A percentile compares a stretch with the other conserved stretches of the same genome.
These are phyloP conservation scores for Drosophila mimetica DNA, from an alignment of 2,888 invertebrate species.

Conservation along the genomic window DNA sequence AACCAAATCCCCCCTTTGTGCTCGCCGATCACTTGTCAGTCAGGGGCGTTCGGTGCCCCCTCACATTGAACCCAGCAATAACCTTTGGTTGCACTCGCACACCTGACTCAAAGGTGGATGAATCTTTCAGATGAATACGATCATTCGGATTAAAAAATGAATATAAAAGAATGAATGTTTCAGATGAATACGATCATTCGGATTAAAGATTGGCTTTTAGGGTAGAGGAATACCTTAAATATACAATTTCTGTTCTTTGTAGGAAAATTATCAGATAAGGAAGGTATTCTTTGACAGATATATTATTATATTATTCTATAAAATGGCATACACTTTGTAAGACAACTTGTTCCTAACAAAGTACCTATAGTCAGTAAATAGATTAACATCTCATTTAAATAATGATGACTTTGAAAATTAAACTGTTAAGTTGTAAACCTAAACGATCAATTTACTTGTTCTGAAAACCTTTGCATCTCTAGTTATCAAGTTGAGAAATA, in stretches of 20 bases:
- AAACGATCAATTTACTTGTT: neutral
- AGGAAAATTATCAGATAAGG: no score
- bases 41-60: conserved; percentile 67
- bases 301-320: no score
- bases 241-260: no score
- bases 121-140: neutral
- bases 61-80: conserved; percentile 63
- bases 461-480: conserved; percentile 1
- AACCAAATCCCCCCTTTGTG: conserved; percentile 12
- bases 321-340: no score
- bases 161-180: no score
- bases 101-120: conserved; percentile 17
- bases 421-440: neutral
- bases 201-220: neutral
- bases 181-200: no score
- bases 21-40: conserved; percentile 53
- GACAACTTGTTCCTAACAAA: no score
- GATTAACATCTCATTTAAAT: neutral
- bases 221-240: neutral
- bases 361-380: no score
- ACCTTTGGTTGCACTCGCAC: conserved; percentile 16
- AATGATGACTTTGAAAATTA: neutral
- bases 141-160: no score
- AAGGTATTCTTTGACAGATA: no score
- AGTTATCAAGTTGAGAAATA: neutral